phyloP scores from a whole-genome alignment of 2,888 invertebrate genomes.

The Torymus tubicola region DNA sequence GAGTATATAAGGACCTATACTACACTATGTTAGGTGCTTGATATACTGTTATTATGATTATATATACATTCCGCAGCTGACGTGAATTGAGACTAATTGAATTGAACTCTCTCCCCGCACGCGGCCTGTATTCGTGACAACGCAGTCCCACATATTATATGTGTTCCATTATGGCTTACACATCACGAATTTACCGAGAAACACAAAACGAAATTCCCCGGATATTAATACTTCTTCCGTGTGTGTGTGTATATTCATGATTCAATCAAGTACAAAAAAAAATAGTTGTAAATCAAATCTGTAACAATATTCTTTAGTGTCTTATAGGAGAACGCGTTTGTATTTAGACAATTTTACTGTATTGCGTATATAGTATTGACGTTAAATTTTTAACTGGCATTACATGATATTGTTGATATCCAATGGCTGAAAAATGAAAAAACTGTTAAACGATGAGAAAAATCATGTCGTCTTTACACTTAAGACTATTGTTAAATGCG shows the following conservation, averaged over 20 bases:
- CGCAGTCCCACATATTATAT: constrained; percentile 9
- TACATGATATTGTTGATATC: constrained; percentile 44
- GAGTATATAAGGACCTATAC: constrained; percentile 31
- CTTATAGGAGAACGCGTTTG: constrained; percentile 35
- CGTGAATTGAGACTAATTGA: constrained; percentile 37
- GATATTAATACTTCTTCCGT: neutral
- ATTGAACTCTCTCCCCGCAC: constrained; percentile 15
- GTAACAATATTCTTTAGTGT: constrained; percentile 43
- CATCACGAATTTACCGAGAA: neutral
- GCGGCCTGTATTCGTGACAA: too few relatives aligned
- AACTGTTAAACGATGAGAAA: constrained; percentile 35
- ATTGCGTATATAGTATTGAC: constrained; percentile 38
- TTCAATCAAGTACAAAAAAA: constrained; percentile 49
- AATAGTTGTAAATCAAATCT: constrained; percentile 47
- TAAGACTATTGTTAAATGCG: constrained; percentile 46
- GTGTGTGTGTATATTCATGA: constrained; percentile 20
- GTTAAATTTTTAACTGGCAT: constrained; percentile 47
- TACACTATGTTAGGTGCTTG: constrained; percentile 33
- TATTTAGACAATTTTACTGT: constrained; percentile 49
- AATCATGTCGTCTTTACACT: constrained; percentile 50
- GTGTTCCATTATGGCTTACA: constrained; percentile 18
- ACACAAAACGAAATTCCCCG: constrained; percentile 1
- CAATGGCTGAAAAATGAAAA: constrained; percentile 14
- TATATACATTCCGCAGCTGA: constrained; percentile 44
- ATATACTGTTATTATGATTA: constrained; percentile 29